Evolutionary conservation across 92 coral and sea anemone genomes (phyloP).

Genomic region (Epizoanthus illoricatus): DNA sequence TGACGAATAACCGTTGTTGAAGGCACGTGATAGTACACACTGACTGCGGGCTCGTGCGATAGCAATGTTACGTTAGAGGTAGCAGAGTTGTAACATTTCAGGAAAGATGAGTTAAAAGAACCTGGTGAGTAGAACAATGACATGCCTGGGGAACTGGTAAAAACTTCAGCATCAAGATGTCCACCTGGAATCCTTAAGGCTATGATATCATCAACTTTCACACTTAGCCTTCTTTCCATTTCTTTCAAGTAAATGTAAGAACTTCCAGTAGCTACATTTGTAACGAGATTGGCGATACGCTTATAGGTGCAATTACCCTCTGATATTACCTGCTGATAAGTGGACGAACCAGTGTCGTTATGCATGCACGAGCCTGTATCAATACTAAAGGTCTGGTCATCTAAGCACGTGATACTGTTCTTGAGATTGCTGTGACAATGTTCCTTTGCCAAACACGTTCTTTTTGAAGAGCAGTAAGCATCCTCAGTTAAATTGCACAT

Average conservation of each 20-base stretch:
- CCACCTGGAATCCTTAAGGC: constrained; percentile 2
- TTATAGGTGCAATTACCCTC: neutral
- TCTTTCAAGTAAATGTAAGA: neutral
- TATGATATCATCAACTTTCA: constrained; percentile 1
- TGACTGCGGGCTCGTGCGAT: constrained; percentile 2
- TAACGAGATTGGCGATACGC: neutral
- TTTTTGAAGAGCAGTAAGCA: neutral
- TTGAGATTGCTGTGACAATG: neutral
- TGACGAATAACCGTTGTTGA: neutral
- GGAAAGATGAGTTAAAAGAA: neutral
- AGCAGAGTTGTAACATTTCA: neutral
- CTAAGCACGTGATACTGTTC: neutral
- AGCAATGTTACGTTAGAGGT: neutral
- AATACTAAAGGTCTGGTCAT: neutral
- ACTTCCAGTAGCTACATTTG: neutral
- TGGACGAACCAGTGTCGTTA: neutral
- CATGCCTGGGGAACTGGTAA: neutral
- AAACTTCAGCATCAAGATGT: neutral
- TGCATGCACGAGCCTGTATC: neutral
- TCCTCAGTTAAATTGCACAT: neutral
- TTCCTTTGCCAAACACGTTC: neutral
- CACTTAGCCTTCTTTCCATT: neutral
- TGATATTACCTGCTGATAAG: neutral
- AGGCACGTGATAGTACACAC: neutral
- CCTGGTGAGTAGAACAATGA: neutral